phyloP scores from a whole-genome alignment of 2,797 vertebrate genomes.

The Phoebastria nigripes region DNA sequence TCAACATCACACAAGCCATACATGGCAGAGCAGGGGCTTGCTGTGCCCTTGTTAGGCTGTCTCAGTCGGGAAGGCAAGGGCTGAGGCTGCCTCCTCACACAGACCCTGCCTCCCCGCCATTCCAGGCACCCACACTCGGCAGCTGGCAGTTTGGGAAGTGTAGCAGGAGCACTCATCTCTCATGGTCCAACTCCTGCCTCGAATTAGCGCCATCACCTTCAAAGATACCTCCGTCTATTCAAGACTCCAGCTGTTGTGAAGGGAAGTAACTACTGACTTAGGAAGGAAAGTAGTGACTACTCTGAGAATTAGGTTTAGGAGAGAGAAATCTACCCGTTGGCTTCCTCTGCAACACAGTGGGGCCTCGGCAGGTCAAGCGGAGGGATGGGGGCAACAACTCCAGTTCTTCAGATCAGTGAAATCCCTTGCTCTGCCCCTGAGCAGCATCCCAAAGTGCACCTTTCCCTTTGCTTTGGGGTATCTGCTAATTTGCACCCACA shows the following conservation, averaged over 20 bases:
- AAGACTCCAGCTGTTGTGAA: not conserved
- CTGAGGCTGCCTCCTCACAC: not conserved
- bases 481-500: not conserved
- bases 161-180: not conserved
- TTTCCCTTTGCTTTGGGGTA: not conserved
- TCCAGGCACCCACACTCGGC: accelerated
- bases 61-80: not conserved
- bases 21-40: not conserved
- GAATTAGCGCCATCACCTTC: not conserved
- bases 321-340: not conserved
- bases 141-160: not conserved
- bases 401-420: not conserved
- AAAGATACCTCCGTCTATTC: not conserved
- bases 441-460: not conserved
- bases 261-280: not conserved
- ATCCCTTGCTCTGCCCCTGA: not conserved
- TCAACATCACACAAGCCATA: not conserved
- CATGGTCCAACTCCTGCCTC: accelerated
- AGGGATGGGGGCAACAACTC: not conserved
- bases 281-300: not conserved
- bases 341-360: not conserved
- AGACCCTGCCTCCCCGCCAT: accelerated
- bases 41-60: not conserved
- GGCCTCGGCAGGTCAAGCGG: not conserved
- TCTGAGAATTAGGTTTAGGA: not conserved